Base-by-base conservation (phyloP, 2,888 invertebrate species). In the Macaria notata region DNA sequence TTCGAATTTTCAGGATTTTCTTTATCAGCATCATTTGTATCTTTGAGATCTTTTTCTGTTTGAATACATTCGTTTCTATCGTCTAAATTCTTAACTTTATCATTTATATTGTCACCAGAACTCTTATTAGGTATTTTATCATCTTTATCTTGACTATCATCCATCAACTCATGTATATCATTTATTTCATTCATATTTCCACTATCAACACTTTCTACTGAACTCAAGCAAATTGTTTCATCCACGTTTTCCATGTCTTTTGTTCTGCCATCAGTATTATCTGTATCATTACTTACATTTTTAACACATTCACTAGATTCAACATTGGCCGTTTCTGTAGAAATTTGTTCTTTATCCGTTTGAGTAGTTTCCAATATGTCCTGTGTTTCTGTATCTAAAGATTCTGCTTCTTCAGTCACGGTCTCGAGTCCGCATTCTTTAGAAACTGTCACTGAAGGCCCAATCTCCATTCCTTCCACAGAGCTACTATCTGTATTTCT, bases 401-500 rank as follows among this genome's bases (percentile, higher is more conserved):
- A 19, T 2, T 1, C 19, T 19, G 2, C 19, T 19, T 19, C 52
- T 33, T 41, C 49, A 39, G 44, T 30, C n/a, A 46, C 30, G 36
- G 41, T 49, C 9, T 49, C 49, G 4, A 46, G 8, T 31, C 31
- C 9, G 39, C 9, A 62, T 49, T 33, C 41, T 33, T 53, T 48
- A 9, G 44, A 47, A 31, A 33, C 8, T 45, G 41, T 47, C 41
- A 54, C 54, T 9, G 46, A 39, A 36, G 46, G 43, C 30, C 49
- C 49, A 9, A 58, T 59, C 46, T 49, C 49, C 47, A 54, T 50
- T 9, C 54, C 52, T 44, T 60, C 58, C 9, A 57, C 50, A 36
- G 59, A 61, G 50, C 53, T 62, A 19, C 62, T 48, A 52, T 62
- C 65, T 30, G 46, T 36, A 30, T 59, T 45, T 8, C 49, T 48